These are phyloP conservation scores for Pristionchus maxplancki DNA, from an alignment of 2,888 invertebrate species.

Conservation along the genomic window DNA sequence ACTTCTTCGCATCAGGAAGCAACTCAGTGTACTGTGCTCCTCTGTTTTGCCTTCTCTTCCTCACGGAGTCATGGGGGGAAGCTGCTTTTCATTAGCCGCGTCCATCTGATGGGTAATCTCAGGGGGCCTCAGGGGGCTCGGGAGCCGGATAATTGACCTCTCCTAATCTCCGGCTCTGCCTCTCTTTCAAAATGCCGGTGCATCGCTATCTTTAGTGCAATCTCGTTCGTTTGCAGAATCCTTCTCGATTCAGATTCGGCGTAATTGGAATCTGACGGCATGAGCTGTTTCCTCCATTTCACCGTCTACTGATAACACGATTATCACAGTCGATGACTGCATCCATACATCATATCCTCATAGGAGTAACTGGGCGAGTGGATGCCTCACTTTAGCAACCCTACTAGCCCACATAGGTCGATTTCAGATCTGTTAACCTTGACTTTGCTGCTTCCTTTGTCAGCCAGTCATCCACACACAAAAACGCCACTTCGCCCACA, in stretches of 20 bases:
- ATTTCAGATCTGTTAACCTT: too few species aligned
- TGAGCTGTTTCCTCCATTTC: neutral
- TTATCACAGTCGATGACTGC: neutral
- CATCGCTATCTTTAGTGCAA: neutral
- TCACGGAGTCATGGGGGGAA: neutral
- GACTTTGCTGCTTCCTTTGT: too few species aligned
- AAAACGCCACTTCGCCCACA: slow-evolving; percentile 19
- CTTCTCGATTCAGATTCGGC: neutral
- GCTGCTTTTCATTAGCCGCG: neutral
- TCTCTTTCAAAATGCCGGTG: neutral
- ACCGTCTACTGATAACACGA: neutral
- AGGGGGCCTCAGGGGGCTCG: neutral
- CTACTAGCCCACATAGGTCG: too few species aligned
- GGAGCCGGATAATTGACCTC: slow-evolving; percentile 1
- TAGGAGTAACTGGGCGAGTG: neutral
- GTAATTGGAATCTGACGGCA: neutral
- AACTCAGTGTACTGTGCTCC: neutral
- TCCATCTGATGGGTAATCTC: slow-evolving; percentile 7
- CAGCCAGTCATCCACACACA: neutral
- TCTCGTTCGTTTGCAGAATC: neutral
- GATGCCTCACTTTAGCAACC: too few species aligned
- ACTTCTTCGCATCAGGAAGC: neutral
- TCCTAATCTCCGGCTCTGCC: neutral
- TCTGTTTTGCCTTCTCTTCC: neutral
- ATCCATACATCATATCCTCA: neutral